phyloP scores from a whole-genome alignment of 2,888 invertebrate species.

The Dinocampus coccinellae region DNA sequence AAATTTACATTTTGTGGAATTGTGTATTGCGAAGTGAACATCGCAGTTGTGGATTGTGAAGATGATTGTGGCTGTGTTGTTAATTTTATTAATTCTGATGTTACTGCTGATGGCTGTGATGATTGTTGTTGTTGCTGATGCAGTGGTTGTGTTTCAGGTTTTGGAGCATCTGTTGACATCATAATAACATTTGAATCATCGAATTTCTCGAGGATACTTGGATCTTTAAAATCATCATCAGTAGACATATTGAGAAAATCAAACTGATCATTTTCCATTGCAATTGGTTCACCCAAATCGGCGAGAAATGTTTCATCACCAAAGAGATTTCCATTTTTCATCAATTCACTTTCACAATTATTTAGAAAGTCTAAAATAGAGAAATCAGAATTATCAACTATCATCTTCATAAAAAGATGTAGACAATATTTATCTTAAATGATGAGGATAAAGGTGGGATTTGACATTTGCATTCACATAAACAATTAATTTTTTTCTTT shows the following conservation, averaged over 20 bases:
- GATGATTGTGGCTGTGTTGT: slow-evolving; percentile 48
- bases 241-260: slow-evolving; percentile 68
- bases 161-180: slow-evolving; percentile 17
- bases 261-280: slow-evolving; percentile 70
- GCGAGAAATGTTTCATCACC: slow-evolving; percentile 71
- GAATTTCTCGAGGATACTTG: slow-evolving; percentile 36
- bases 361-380: slow-evolving; percentile 75
- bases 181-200: slow-evolving; percentile 30
- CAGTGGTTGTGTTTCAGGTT: slow-evolving; percentile 11
- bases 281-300: slow-evolving; percentile 70
- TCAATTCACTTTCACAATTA: slow-evolving; percentile 78
- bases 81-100: slow-evolving; percentile 14
- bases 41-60: slow-evolving; percentile 50
- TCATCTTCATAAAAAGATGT: not conserved
- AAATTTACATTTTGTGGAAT: slow-evolving; percentile 64
- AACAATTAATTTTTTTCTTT: no score
- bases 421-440: not conserved
- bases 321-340: slow-evolving; percentile 72
- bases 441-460: not conserved
- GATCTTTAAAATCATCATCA: slow-evolving; percentile 42
- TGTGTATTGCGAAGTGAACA: slow-evolving; percentile 60
- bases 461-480: no score
- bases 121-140: not conserved
- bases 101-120: not conserved
- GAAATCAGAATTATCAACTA: not conserved